Percentiles rank a stretch among this genome's conserved stretches.
phyloP scores from a whole-genome alignment of 2,888 invertebrate genomes.

The Marasmarcha lunaedactyla region DNA sequence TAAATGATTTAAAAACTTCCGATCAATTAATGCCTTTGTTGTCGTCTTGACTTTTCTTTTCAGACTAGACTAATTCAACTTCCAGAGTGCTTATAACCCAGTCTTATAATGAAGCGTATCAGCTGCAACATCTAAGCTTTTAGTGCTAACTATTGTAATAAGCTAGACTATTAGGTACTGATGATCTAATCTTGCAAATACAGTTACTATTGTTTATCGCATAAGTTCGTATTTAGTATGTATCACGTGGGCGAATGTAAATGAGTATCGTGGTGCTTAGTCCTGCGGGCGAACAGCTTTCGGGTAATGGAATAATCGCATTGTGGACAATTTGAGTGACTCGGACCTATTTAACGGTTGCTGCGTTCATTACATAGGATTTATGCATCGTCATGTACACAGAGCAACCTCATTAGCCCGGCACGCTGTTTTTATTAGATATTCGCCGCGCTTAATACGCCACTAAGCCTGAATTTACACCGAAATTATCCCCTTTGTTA shows the following conservation, averaged over 20 bases:
- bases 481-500: slow-evolving; percentile 10
- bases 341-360: slow-evolving; percentile 53
- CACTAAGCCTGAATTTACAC: slow-evolving; percentile 26
- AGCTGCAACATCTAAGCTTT: no score
- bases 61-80: no score
- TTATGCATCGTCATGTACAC: slow-evolving; percentile 59
- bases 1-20: no score
- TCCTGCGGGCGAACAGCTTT: slow-evolving; percentile 33
- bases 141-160: no score
- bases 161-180: no score
- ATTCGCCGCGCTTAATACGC: slow-evolving; percentile 25
- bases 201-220: no score
- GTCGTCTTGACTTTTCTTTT: no score
- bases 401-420: slow-evolving; percentile 50
- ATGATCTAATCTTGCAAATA: no score
- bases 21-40: no score
- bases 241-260: not conserved
- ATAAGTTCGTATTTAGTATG: no score
- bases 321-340: slow-evolving; percentile 62
- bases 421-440: slow-evolving; percentile 56
- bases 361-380: slow-evolving; percentile 59
- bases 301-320: slow-evolving; percentile 59
- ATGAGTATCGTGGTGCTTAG: slow-evolving; percentile 3
- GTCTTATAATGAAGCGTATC: no score
- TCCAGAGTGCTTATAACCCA: no score